Conservation (phyloP, 2,113 vertebrate species). For the Archocentrus centrarchus region DNA sequence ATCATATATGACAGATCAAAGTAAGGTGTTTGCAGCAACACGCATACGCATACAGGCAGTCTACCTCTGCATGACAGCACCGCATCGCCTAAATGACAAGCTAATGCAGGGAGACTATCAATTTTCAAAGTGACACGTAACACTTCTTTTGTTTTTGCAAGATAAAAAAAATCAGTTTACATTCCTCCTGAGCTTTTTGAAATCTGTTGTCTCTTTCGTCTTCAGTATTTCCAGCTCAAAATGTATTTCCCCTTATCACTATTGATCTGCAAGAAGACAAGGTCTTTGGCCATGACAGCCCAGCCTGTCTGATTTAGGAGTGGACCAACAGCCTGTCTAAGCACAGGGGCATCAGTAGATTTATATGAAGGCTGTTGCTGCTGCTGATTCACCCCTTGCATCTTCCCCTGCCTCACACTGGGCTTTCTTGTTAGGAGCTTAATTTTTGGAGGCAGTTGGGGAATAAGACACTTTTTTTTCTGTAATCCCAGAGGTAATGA, state of each 20-base stretch:
- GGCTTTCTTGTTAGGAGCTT: constrained; percentile 34
- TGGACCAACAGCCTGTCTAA: constrained; percentile 60
- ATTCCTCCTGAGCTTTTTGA: neutral
- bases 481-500: constrained; percentile 51
- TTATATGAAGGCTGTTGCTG: constrained; percentile 38
- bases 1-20: constrained; percentile 31
- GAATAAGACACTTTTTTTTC: constrained; percentile 29
- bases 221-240: constrained; percentile 54
- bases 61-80: neutral
- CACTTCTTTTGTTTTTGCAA: neutral
- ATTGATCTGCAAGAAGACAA: constrained; percentile 69
- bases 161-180: neutral
- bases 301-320: constrained; percentile 66
- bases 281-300: constrained; percentile 57
- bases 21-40: constrained; percentile 6
- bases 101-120: constrained; percentile 7
- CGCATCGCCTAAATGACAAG: constrained; percentile 18
- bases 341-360: constrained; percentile 56
- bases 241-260: constrained; percentile 65
- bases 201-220: constrained; percentile 26
- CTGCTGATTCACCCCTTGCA: constrained; percentile 35
- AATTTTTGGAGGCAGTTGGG: constrained; percentile 41
- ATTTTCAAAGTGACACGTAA: constrained; percentile 32
- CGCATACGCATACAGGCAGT: neutral
- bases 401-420: constrained; percentile 33